Evolutionary conservation across 64 coral and sea anemone genomes (phyloP).

Genomic region (Pocillopora verrucosa): DNA sequence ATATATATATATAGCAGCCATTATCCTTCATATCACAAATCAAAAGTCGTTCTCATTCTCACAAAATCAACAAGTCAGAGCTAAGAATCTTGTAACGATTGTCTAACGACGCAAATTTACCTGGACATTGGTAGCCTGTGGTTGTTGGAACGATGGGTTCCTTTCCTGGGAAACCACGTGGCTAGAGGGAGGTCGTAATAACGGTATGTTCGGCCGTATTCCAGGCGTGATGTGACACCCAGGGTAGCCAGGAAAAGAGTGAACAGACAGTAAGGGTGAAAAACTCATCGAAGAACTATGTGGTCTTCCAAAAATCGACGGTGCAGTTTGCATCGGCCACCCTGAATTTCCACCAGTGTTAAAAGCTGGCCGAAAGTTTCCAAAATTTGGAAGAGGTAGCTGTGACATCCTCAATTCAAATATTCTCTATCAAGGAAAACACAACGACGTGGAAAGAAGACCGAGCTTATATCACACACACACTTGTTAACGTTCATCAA

Average conservation of each 20-base stretch:
- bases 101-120: background rate
- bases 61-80: too few relatives aligned
- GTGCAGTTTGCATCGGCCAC: background rate
- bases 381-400: constrained; percentile 32
- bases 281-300: background rate
- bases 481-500: too few relatives aligned
- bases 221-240: background rate
- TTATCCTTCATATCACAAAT: too few relatives aligned
- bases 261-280: background rate
- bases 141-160: background rate
- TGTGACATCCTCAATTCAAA: constrained; percentile 19
- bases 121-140: constrained; percentile 22
- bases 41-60: too few relatives aligned
- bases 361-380: constrained; percentile 6
- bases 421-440: background rate
- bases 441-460: background rate
- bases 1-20: too few relatives aligned
- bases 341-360: constrained; percentile 10
- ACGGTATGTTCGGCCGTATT: background rate
- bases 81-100: too few relatives aligned
- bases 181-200: background rate
- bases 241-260: background rate
- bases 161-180: background rate
- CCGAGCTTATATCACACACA: background rate
- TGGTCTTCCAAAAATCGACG: constrained; percentile 15